Evolutionary conservation across 2,888 invertebrate species (phyloP).

Genomic region (Nineta flava): DNA sequence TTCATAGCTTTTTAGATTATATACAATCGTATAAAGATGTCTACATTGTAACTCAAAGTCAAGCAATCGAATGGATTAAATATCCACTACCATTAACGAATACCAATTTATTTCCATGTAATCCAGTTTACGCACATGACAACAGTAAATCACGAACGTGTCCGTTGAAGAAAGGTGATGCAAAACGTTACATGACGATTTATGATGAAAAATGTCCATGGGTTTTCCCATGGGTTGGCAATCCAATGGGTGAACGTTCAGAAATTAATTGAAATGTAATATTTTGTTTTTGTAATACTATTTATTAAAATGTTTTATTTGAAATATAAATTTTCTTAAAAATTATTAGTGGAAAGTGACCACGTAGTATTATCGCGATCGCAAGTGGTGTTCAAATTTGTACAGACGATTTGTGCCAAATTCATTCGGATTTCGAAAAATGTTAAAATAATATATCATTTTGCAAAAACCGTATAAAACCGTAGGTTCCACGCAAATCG

Average conservation of each 20-base stretch:
- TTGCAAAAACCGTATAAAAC: no score
- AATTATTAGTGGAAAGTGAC: no score
- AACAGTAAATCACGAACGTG: constrained; percentile 9
- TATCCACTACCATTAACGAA: constrained; percentile 22
- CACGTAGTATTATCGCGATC: no score
- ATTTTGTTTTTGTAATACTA: no score
- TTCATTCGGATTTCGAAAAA: no score
- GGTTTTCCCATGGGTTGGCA: constrained; percentile 29
- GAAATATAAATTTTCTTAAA: no score
- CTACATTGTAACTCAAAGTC: constrained; percentile 27
- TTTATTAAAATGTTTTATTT: no score
- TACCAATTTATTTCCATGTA: neutral
- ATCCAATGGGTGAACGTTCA: constrained; percentile 29
- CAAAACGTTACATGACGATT: constrained; percentile 19
- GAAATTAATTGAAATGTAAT: neutral
- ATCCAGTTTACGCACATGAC: constrained; percentile 13
- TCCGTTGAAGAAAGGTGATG: constrained; percentile 10
- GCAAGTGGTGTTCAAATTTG: no score
- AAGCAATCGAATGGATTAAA: constrained; percentile 28
- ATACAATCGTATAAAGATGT: constrained; percentile 21
- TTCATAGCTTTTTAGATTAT: constrained; percentile 22
- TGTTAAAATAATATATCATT: no score
- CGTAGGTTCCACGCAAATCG: no score
- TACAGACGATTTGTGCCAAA: no score
- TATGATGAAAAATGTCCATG: constrained; percentile 23